phyloP scores from a whole-genome alignment of 2,888 invertebrate genomes.

The Caenorhabditis japonica region DNA sequence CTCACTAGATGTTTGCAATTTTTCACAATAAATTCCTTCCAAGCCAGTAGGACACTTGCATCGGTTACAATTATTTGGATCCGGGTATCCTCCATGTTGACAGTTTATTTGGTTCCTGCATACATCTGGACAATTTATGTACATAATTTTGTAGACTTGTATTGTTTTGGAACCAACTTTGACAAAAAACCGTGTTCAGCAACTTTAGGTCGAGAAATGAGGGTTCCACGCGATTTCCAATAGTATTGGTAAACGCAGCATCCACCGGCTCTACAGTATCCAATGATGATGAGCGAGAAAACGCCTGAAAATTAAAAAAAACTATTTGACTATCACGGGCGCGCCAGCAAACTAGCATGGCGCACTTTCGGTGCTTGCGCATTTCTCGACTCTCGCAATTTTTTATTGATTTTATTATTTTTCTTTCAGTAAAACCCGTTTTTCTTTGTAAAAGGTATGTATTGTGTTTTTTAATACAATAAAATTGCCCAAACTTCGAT shows the following conservation, averaged over 20 bases:
- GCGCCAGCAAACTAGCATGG: too few species aligned
- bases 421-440: too few species aligned
- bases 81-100: constrained; percentile 72
- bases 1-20: constrained; percentile 61
- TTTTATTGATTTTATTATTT: too few species aligned
- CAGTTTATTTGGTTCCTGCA: constrained; percentile 64
- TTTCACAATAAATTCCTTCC: constrained; percentile 69
- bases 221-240: constrained; percentile 62
- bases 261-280: constrained; percentile 62
- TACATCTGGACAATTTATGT: constrained; percentile 24
- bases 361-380: too few species aligned
- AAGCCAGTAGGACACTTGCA: constrained; percentile 75
- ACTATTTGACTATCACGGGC: too few species aligned
- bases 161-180: constrained; percentile 34
- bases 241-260: constrained; percentile 57
- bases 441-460: too few species aligned
- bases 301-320: constrained; percentile 52
- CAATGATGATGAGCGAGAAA: constrained; percentile 44
- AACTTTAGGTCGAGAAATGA: constrained; percentile 65
- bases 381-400: too few species aligned
- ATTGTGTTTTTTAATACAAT: too few species aligned
- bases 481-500: too few species aligned
- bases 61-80: constrained; percentile 72
- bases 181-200: constrained; percentile 62
- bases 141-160: neutral